phyloP scores from a whole-genome alignment of 2,113 vertebrate species.

The Psittacula cyanocephala region DNA sequence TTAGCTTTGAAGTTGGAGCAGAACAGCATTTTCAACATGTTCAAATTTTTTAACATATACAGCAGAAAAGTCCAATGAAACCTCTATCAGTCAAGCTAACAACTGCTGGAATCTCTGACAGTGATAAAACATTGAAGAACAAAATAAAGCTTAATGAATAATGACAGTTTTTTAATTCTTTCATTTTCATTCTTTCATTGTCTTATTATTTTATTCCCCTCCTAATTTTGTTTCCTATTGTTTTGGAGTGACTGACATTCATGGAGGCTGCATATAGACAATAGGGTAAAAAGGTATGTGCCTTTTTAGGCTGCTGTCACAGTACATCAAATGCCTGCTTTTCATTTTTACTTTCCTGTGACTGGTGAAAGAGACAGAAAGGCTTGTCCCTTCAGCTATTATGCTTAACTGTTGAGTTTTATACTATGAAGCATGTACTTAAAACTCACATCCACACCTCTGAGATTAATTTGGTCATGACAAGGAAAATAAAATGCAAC shows the following conservation, averaged over 20 bases:
- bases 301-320: not conserved
- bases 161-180: not conserved
- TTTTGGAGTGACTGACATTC: not conserved
- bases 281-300: not conserved
- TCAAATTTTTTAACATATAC: not conserved
- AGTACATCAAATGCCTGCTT: not conserved
- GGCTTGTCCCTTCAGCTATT: not conserved
- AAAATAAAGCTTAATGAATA: not conserved
- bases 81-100: not conserved
- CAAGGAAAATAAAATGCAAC: not conserved
- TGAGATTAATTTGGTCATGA: not conserved
- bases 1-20: not conserved
- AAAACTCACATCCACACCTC: not conserved
- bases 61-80: not conserved
- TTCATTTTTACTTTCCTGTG: not conserved
- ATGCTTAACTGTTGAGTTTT: not conserved
- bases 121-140: not conserved
- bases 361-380: not conserved
- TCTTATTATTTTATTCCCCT: not conserved
- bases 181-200: not conserved
- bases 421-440: not conserved
- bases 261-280: not conserved
- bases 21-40: not conserved
- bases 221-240: constrained; percentile 6
- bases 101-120: not conserved